Conservation (phyloP, 2,113 vertebrate species). For the Papio anubis region DNA sequence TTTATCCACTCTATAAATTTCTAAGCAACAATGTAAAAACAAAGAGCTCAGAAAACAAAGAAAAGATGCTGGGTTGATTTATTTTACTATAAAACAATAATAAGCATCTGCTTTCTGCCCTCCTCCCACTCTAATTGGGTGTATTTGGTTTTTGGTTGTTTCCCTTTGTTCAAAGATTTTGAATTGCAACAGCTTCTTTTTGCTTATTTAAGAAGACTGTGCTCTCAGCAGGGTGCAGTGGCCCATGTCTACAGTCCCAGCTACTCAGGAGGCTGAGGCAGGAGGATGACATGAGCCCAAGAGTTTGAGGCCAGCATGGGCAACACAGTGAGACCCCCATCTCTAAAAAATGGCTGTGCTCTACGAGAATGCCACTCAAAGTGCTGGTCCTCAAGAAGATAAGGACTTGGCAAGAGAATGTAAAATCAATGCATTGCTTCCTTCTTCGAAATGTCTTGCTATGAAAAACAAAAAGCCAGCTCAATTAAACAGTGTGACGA, state of each 20-base stretch:
- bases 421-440: background rate
- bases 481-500: background rate
- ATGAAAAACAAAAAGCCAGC: background rate
- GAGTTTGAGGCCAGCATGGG: background rate
- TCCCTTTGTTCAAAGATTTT: background rate
- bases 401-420: background rate
- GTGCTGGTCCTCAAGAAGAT: background rate
- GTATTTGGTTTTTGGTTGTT: background rate
- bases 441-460: background rate
- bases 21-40: slow-evolving; percentile 28
- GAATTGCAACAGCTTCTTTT: background rate
- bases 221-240: background rate
- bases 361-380: background rate
- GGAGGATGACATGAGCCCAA: background rate
- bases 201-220: background rate
- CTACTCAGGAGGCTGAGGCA: background rate
- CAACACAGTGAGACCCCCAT: background rate
- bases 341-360: background rate
- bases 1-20: slow-evolving; percentile 44
- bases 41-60: slow-evolving; percentile 56
- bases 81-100: background rate
- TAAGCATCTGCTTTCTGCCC: background rate
- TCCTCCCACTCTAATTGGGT: background rate
- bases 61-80: background rate
- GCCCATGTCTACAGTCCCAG: background rate